Conservation (phyloP, 2,113 vertebrate genomes). For the Centropristis striata region DNA sequence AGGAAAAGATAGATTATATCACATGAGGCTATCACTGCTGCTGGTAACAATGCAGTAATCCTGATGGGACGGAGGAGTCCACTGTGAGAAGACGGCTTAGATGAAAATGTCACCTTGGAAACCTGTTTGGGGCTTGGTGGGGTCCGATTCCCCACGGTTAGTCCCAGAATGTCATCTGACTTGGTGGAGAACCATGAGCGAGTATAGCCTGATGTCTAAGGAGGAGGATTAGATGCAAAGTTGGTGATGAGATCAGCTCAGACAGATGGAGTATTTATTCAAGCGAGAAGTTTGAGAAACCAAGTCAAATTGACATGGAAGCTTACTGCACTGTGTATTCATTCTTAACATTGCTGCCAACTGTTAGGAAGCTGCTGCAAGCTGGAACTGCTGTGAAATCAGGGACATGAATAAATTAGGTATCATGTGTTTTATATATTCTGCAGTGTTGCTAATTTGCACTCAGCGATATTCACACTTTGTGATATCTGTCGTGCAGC, state of each 20-base stretch:
- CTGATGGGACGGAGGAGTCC: conserved; percentile 12
- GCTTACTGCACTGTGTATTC: conserved; percentile 42
- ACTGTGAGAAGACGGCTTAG: conserved; percentile 18
- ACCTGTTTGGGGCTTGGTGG: conserved; percentile 1
- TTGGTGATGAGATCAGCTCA: conserved; percentile 76
- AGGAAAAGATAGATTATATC: conserved; percentile 44
- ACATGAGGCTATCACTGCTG: background rate
- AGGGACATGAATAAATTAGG: conserved; percentile 49
- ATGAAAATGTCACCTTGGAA: conserved; percentile 62
- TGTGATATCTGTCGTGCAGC: conserved; percentile 40
- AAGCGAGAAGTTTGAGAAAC: conserved; percentile 62
- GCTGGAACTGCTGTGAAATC: conserved; percentile 32
- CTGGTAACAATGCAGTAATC: conserved; percentile 12
- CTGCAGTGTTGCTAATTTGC: conserved; percentile 48
- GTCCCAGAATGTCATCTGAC: conserved; percentile 53
- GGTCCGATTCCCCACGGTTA: conserved; percentile 43
- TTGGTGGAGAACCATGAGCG: conserved; percentile 43
- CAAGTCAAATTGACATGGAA: conserved; percentile 60
- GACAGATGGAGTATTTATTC: conserved; percentile 77
- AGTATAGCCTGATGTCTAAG: conserved; percentile 56
- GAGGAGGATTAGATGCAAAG: conserved; percentile 67
- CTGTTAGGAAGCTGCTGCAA: conserved; percentile 45
- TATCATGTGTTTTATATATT: conserved; percentile 53
- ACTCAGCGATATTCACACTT: conserved; percentile 26
- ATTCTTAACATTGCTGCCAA: conserved; percentile 56